These are phyloP conservation scores for Limulus polyphemus DNA, from an alignment of 2,888 invertebrate species.

Conservation along the genomic window DNA sequence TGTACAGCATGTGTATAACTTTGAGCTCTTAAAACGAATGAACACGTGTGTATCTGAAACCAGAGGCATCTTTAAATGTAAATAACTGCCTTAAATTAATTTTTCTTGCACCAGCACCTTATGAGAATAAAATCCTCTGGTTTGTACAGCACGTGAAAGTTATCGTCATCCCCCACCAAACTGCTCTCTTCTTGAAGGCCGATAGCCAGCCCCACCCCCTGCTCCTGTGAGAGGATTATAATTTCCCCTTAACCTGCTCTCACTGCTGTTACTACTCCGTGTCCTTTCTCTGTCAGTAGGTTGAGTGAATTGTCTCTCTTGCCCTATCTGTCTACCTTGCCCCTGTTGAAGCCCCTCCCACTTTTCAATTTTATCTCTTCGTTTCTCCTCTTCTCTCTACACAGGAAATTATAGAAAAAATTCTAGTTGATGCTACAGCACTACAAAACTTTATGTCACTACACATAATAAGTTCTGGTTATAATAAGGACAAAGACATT, in stretches of 20 bases:
- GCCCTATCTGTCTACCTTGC: neutral
- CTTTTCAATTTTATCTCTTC: conserved; percentile 10
- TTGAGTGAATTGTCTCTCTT: neutral
- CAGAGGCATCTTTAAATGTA: too few species aligned
- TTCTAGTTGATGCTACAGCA: too few species aligned
- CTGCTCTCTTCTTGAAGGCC: conserved; percentile 4
- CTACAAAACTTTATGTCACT: too few species aligned
- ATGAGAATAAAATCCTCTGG: too few species aligned
- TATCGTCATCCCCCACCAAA: conserved; percentile 20
- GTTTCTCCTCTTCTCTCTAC: conserved; percentile 14
- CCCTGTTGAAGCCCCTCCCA: conserved; percentile 11
- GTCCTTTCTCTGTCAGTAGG: neutral
- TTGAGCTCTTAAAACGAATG: too few species aligned
- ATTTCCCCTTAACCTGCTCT: neutral
- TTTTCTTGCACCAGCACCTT: too few species aligned
- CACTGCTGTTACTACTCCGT: neutral
- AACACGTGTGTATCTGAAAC: too few species aligned
- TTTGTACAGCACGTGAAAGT: neutral
- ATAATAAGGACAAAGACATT: too few species aligned
- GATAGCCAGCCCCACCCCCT: conserved; percentile 7
- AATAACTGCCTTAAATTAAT: too few species aligned
- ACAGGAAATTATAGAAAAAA: too few species aligned
- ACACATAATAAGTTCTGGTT: too few species aligned
- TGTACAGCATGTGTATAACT: too few species aligned
- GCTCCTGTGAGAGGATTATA: conserved; percentile 17